phyloP scores from a whole-genome alignment of 1,140 invertebrate genomes.

The Brevipalpus yothersi region DNA sequence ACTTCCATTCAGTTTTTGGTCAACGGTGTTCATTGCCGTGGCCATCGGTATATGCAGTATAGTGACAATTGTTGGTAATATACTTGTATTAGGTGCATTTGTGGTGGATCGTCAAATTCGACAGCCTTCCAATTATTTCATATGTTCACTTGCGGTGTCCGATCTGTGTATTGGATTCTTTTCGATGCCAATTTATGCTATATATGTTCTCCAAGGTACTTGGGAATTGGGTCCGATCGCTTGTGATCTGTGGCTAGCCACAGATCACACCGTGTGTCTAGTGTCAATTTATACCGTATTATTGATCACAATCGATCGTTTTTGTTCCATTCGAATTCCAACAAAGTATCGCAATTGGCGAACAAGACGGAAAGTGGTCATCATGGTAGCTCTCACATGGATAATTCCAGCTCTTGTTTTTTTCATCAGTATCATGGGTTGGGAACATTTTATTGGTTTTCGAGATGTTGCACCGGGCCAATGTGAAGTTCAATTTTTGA shows the following conservation, averaged over 20 bases:
- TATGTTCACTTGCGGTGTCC: constrained; percentile 87
- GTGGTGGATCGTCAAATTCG: constrained; percentile 87
- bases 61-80: constrained; percentile 79
- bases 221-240: constrained; percentile 89
- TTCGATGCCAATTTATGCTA: constrained; percentile 44
- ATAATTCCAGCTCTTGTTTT: constrained; percentile 86
- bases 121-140: constrained; percentile 98
- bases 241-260: constrained; percentile 94
- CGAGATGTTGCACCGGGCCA: constrained; percentile 58
- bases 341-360: constrained; percentile 91
- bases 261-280: constrained; percentile 95
- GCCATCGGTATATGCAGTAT: constrained; percentile 64
- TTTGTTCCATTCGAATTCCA: constrained; percentile 96
- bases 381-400: constrained; percentile 70
- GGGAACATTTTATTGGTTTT: constrained; percentile 89
- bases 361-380: constrained; percentile 69
- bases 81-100: constrained; percentile 84
- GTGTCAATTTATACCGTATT: constrained; percentile 98
- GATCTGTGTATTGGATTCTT: constrained; percentile 83
- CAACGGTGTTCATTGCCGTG: constrained; percentile 71
- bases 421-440: constrained; percentile 95
- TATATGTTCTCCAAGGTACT: constrained; percentile 48
- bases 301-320: constrained; percentile 91
- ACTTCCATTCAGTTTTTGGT: constrained; percentile 67
- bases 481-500: constrained; percentile 91